Evolutionary conservation across 2,888 invertebrate genomes (phyloP).

Genomic region (Dendrolimus pini): DNA sequence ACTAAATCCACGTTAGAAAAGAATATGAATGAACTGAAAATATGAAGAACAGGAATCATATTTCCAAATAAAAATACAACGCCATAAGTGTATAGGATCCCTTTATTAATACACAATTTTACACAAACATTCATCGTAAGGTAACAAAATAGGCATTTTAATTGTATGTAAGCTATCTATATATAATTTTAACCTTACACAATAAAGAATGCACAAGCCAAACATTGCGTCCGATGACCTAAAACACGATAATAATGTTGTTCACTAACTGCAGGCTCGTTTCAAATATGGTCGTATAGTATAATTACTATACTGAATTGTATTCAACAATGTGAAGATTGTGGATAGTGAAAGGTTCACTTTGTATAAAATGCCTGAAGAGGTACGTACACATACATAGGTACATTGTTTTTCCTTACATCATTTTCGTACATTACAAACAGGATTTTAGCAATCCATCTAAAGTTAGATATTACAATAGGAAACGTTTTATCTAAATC

Average conservation of each 20-base stretch:
- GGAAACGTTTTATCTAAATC: too few relatives aligned
- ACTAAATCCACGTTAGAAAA: too few relatives aligned
- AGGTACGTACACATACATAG: too few relatives aligned
- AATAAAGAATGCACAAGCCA: neutral
- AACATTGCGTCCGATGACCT: conserved; percentile 11
- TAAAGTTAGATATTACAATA: too few relatives aligned
- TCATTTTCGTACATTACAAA: too few relatives aligned
- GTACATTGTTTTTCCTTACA: too few relatives aligned
- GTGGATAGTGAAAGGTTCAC: too few relatives aligned
- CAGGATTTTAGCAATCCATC: too few relatives aligned
- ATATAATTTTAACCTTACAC: conserved; percentile 17
- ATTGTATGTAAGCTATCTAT: conserved; percentile 32
- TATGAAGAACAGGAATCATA: neutral
- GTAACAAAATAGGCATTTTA: conserved; percentile 42
- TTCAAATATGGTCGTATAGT: neutral
- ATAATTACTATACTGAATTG: too few relatives aligned
- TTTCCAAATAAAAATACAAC: neutral
- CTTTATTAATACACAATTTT: conserved; percentile 1
- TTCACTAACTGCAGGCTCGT: neutral
- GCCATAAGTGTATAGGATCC: conserved; percentile 3
- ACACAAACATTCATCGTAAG: conserved; percentile 8
- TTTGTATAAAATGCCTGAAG: too few relatives aligned
- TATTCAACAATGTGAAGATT: too few relatives aligned
- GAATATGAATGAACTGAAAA: too few relatives aligned
- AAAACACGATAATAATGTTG: conserved; percentile 20